Conservation (phyloP, 2,888 invertebrate species). For the Protophormia terraenovae region DNA sequence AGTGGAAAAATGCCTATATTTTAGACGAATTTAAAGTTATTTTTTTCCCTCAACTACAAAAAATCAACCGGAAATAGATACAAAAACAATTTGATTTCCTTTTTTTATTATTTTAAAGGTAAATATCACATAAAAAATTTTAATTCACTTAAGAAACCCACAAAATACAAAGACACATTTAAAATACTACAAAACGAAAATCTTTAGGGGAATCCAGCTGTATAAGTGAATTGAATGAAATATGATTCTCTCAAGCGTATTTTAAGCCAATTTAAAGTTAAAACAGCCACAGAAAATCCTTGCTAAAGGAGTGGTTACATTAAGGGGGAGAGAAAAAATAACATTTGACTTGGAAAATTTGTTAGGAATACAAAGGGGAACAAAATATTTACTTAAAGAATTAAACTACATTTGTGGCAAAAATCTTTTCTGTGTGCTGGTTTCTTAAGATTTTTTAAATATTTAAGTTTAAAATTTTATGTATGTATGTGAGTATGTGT, state of each 20-base stretch:
- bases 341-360: slow-evolving; percentile 54
- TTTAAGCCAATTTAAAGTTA: slow-evolving; percentile 65
- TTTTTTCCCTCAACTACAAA: background rate
- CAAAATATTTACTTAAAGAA: slow-evolving; percentile 67
- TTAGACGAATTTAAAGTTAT: slow-evolving; percentile 48
- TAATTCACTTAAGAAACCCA: slow-evolving; percentile 68
- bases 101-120: slow-evolving; percentile 54
- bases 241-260: slow-evolving; percentile 47
- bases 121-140: slow-evolving; percentile 58
- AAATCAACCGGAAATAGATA: slow-evolving; percentile 9
- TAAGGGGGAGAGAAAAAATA: background rate
- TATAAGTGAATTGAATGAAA: background rate
- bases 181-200: slow-evolving; percentile 10
- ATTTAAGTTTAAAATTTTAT: slow-evolving; percentile 36
- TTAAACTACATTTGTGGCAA: slow-evolving; percentile 65
- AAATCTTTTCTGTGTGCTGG: slow-evolving; percentile 34
- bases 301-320: slow-evolving; percentile 20
- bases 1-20: slow-evolving; percentile 63
- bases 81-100: slow-evolving; percentile 40
- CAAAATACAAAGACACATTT: slow-evolving; percentile 56
- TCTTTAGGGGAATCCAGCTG: slow-evolving; percentile 6
- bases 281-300: slow-evolving; percentile 39
- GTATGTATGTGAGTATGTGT: background rate
- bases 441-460: slow-evolving; percentile 55
- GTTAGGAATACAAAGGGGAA: background rate